These are phyloP conservation scores for Syrphus vitripennis DNA, from an alignment of 2,888 invertebrate species.

Conservation along the genomic window DNA sequence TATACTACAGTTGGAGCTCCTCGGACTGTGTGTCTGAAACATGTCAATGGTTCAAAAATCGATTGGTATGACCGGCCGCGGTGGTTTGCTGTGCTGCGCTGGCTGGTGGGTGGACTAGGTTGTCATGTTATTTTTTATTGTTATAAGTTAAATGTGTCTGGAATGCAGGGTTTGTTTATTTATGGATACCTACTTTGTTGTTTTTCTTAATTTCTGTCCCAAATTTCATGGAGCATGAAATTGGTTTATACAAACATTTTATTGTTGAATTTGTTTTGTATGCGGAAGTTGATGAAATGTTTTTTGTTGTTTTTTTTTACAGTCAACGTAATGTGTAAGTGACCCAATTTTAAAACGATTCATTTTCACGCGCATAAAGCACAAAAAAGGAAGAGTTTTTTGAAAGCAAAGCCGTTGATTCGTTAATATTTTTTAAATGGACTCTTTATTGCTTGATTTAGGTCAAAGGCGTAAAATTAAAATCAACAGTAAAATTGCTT, in stretches of 20 bases:
- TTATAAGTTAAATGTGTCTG: slow-evolving; percentile 16
- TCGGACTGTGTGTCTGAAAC: slow-evolving; percentile 2
- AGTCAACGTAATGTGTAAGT: neutral
- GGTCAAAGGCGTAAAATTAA: too few species aligned
- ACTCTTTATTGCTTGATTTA: too few species aligned
- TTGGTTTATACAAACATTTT: neutral
- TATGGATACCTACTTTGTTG: neutral
- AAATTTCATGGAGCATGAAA: slow-evolving; percentile 21
- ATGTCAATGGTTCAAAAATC: slow-evolving; percentile 32
- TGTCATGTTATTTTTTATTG: slow-evolving; percentile 11
- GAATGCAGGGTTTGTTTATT: neutral
- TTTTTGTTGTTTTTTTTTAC: neutral
- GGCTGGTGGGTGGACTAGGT: slow-evolving; percentile 3
- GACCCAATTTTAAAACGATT: neutral
- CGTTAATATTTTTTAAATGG: too few species aligned
- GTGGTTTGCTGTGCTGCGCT: neutral
- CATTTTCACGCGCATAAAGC: neutral
- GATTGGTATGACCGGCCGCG: neutral
- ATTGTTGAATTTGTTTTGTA: neutral
- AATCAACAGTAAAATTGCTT: too few species aligned
- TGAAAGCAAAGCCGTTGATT: too few species aligned
- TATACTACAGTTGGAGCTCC: slow-evolving; percentile 16
- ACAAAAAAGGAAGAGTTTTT: neutral
- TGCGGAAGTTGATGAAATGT: slow-evolving; percentile 3
- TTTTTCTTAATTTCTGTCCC: slow-evolving; percentile 27